A percentile compares a stretch with the other conserved stretches of the same genome.
phyloP scores from a whole-genome alignment of 2,888 invertebrate species.

The Scrobipalpa atriplicella region DNA sequence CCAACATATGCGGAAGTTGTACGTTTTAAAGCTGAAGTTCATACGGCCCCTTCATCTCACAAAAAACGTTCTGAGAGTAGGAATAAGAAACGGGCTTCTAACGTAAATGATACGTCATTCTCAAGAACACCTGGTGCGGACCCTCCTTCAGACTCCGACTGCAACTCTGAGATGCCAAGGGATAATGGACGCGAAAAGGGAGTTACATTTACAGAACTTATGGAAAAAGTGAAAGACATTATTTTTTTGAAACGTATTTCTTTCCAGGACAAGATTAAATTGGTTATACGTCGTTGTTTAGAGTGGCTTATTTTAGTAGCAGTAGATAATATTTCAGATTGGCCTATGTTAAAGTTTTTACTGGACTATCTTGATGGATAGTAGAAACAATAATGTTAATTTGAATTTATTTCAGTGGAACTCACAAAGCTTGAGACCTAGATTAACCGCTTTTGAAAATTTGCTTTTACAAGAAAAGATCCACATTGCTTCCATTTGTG shows the following conservation, averaged over 20 bases:
- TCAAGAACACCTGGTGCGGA: too few relatives aligned
- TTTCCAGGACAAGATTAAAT: not conserved
- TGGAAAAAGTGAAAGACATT: not conserved
- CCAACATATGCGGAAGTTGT: not conserved
- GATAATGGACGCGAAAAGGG: not conserved
- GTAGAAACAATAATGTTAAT: conserved; percentile 8
- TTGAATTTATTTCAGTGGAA: conserved; percentile 31
- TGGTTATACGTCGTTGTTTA: not conserved
- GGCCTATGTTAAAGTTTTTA: conserved; percentile 15
- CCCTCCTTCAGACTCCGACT: too few relatives aligned
- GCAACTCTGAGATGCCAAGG: too few relatives aligned
- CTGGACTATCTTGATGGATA: conserved; percentile 20
- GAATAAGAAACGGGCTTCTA: too few relatives aligned
- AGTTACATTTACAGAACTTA: not conserved
- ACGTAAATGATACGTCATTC: too few relatives aligned
- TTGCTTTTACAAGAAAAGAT: conserved; percentile 28
- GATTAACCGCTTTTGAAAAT: conserved; percentile 9
- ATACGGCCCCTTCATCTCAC: not conserved
- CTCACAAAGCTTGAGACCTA: conserved; percentile 26
- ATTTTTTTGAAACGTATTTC: not conserved
- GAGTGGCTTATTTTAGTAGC: conserved; percentile 19
- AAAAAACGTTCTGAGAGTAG: too few relatives aligned
- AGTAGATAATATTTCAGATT: conserved; percentile 8
- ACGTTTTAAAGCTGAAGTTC: not conserved
- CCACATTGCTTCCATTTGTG: conserved; percentile 21